Conservation (phyloP, 2,888 invertebrate genomes). For the Halocaridina rubra region DNA sequence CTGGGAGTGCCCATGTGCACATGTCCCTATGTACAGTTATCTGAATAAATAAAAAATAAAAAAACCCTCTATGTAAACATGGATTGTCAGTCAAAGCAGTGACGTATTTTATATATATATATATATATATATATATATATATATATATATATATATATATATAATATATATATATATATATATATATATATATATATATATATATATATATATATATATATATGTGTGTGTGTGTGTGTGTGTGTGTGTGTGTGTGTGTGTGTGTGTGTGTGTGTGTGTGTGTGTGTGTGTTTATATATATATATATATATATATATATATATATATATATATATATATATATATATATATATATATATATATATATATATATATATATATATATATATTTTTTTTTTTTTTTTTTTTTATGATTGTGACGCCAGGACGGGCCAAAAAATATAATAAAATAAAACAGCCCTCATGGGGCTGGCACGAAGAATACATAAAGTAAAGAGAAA, state of each 20-base stretch:
- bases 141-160: neutral
- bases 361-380: neutral
- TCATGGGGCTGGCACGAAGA: too few relatives aligned
- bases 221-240: neutral
- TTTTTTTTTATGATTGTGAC: neutral
- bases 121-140: neutral
- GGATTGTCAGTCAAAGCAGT: too few relatives aligned
- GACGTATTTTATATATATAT: too few relatives aligned
- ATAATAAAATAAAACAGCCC: too few relatives aligned
- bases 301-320: slow-evolving; percentile 1
- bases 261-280: neutral
- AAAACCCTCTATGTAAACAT: too few relatives aligned
- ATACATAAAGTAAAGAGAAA: too few relatives aligned
- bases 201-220: slow-evolving; percentile 13
- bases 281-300: neutral
- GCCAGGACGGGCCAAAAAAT: neutral
- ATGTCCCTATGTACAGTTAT: too few relatives aligned
- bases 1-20: too few relatives aligned
- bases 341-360: neutral
- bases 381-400: neutral
- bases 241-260: neutral
- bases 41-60: too few relatives aligned
- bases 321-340: neutral
- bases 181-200: slow-evolving; percentile 15
- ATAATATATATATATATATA: neutral